phyloP scores from a whole-genome alignment of 2,113 vertebrate species.

The Ammospiza caudacuta region DNA sequence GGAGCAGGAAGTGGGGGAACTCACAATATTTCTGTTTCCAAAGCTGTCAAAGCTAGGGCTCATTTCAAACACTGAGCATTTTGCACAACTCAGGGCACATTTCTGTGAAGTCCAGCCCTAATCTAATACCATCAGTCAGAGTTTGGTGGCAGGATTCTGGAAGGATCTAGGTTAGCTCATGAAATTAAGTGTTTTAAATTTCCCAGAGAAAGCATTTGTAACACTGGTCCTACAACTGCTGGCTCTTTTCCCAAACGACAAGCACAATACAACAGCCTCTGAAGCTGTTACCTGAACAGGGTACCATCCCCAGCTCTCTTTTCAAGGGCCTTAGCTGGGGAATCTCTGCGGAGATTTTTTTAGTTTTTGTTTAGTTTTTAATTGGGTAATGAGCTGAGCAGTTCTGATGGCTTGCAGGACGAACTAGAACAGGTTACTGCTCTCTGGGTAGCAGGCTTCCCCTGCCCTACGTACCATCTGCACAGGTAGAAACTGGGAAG shows the following conservation, averaged over 20 bases:
- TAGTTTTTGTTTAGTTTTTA: conserved; percentile 67
- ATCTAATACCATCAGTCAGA: background rate
- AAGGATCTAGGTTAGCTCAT: conserved; percentile 24
- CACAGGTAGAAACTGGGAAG: conserved; percentile 59
- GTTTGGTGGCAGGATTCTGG: conserved; percentile 10
- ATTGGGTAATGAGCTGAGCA: conserved; percentile 72
- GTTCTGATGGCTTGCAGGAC: conserved; percentile 63
- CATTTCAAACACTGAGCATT: conserved; percentile 2
- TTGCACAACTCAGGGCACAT: conserved; percentile 1
- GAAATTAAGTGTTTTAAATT: conserved; percentile 11
- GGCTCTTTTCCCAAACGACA: conserved; percentile 75
- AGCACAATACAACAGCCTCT: conserved; percentile 80
- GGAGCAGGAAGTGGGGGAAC: background rate
- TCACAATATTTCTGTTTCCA: conserved; percentile 12
- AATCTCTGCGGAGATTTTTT: conserved; percentile 68
- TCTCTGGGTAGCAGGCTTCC: conserved; percentile 47
- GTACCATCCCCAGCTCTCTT: conserved; percentile 71
- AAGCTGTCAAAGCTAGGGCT: conserved; percentile 10
- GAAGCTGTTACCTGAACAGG: conserved; percentile 80
- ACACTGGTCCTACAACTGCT: conserved; percentile 47
- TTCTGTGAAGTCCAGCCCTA: conserved; percentile 1
- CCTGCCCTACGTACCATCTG: background rate
- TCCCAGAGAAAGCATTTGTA: conserved; percentile 41
- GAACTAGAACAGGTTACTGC: conserved; percentile 41
- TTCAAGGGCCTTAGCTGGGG: conserved; percentile 70